Evolutionary conservation across 2,113 vertebrate genomes (phyloP), one percentile per base, ranked within the genome.

Genomic region (Daphoenositta chrysoptera): DNA sequence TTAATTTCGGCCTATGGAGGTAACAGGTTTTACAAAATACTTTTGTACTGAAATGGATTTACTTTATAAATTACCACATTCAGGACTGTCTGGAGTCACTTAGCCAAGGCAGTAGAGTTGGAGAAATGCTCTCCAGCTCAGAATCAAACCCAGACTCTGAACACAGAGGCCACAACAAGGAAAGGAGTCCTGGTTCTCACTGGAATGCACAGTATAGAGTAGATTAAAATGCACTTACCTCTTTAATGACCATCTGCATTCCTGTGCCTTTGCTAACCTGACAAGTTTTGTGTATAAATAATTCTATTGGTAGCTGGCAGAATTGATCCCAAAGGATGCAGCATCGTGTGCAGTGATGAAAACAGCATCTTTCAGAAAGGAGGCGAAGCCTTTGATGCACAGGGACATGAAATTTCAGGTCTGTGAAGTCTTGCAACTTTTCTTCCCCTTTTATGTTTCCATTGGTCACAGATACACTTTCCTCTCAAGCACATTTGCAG

Each of bases 401-500:
- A 5, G 37, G 58, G 47, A 87, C 33, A 2, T 15, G 10, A 68
- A 60, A 64, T 83, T 97, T 82, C 40, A 76, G 53, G 33, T 60
- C 44, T 84, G 14, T 88, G 72, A 84, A 90, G 54, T 19, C 77
- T 77, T 75, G 26, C 26, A 45, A 80, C 86, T 82, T 89, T 45
- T 90, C 79, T 65, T 92, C 47, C 78, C 50, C 54, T 94, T 94
- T 94, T 89, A 58, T 93, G 58, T 83, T 93, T 75, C 61, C 66
- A 82, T 83, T 85, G 80, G 93, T 96, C 84, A 89, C 92, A 89
- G 94, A 80, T 65, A 63, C 54, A 93, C 78, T 90, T 79, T 64
- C 12, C 53, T 90, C 76, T 95, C 87, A 56, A 68, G 37, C 19
- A 22, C 37, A 64, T 87, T 72, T 91, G 57, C 68, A 84, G 63